Base-by-base conservation (phyloP, 2,113 vertebrate genomes). In the Sterna hirundo region DNA sequence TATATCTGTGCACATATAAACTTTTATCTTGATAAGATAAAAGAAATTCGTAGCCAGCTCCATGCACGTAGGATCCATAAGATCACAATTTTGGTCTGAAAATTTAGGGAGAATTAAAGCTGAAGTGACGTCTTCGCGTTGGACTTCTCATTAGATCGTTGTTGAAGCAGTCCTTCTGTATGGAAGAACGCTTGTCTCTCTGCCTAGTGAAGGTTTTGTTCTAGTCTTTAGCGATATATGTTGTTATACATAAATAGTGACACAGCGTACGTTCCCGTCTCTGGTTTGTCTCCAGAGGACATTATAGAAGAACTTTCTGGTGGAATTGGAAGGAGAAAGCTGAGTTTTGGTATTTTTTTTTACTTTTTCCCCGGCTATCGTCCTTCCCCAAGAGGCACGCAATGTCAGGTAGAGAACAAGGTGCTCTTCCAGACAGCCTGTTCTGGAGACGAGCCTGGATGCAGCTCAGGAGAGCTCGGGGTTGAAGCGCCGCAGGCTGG, bases 1-100 rank as follows among this genome's bases (percentile, higher is more conserved):
- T 40, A 1, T 51, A 3, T 6, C 1, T 40, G 5, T n/a, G 44
- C 32, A 12, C 0, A 0, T 15, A 5, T 58, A 21, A 9, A 47
- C 25, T n/a, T 30, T 22, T 26, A 1, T 4, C 36, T 23, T 15
- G 44, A 44, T 47, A 27, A 34, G 20, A 6, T 51, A 60, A 72
- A 64, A 11, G 8, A 52, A 47, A 2, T 34, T 13, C 54, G 42
- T 6, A 32, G 27, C 20, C 52, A 68, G 54, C 69, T 51, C n/a
- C 34, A 15, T 29, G 38, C 27, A 19, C 0, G 1, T 19, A 12
- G 47, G 17, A 46, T 30, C 71, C 46, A 4, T 5, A 55, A 55
- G 47, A 9, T 40, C 32, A 23, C 14, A 20, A 22, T 64, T 54
- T 65, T 40, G 52, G 3, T n/a, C 38, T 80, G 57, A 11, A n/a